Evolutionary conservation across 2,113 vertebrate genomes (phyloP).

Genomic region (Archocentrus centrarchus): DNA sequence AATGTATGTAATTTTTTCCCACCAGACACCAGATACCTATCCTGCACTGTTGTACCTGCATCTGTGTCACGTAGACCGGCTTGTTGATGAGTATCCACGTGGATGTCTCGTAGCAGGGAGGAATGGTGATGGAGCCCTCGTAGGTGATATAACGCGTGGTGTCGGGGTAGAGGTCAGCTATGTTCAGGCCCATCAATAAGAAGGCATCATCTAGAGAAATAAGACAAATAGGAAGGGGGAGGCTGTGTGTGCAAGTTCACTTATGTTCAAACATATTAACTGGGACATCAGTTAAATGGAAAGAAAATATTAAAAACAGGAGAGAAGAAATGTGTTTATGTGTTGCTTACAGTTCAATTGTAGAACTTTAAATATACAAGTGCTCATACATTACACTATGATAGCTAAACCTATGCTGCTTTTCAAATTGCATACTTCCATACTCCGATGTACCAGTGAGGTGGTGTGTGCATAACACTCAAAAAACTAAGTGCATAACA

Average conservation of each 20-base stretch:
- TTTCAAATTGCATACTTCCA: background rate
- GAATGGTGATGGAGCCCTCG: slow-evolving; percentile 94
- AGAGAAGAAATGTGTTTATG: too few species aligned
- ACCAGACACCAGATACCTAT: background rate
- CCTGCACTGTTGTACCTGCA: slow-evolving; percentile 85
- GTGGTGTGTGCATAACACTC: background rate
- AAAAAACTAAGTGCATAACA: background rate
- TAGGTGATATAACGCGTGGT: slow-evolving; percentile 96
- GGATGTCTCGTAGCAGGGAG: slow-evolving; percentile 94
- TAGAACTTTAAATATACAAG: background rate
- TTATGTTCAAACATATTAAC: background rate
- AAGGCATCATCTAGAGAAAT: slow-evolving; percentile 89
- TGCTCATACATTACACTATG: background rate
- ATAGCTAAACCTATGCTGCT: background rate
- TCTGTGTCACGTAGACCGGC: slow-evolving; percentile 94
- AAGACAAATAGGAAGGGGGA: background rate
- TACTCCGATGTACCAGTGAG: background rate
- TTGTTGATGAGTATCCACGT: slow-evolving; percentile 99
- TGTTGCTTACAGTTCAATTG: background rate
- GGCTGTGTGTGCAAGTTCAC: background rate
- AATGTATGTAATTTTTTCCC: background rate
- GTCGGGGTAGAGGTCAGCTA: slow-evolving; percentile 93
- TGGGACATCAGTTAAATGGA: background rate
- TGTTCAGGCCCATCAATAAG: slow-evolving; percentile 92
- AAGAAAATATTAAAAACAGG: background rate